Base-by-base conservation (phyloP, 1,140 invertebrate species). In the Bombus waltoni region DNA sequence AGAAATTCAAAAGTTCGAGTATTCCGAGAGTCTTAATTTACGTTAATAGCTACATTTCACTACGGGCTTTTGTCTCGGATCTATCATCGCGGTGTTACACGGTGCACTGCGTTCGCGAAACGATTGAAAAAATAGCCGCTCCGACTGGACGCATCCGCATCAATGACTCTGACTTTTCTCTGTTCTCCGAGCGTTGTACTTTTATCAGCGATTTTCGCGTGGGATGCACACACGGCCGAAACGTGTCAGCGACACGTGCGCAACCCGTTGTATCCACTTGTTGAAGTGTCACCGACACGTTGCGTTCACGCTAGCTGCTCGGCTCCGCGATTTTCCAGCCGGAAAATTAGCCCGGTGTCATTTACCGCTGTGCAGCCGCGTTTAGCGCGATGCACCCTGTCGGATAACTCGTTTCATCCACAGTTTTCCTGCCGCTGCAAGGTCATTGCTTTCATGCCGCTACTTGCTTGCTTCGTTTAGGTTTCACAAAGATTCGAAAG, bases 291-390 rank as follows among this genome's bases (percentile, higher is more conserved):
- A 91, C 77, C 74, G 87, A 84, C 90, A 91, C 85, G 87, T 86
- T 90, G 83, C 89, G 80, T 86, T 88, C 74, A 88, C 87, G 89
- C 73, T 80, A 72, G 53, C 81, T 87, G 81, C 57, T 47, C 75
- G n/a, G 22, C 81, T 85, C 86, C 88, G 93, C 85, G 92, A 93
- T 93, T 93, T 92, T 92, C 93, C 90, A 89, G 84, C 88, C 89
- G 93, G 93, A 93, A 94, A 94, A 94, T 94, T 93, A 92, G 90
- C 88, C 82, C 71, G 76, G 78, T 86, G 91, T 89, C 88, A 91
- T 90, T 89, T 87, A 89, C 91, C 87, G 82, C 85, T 88, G 91
- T 81, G 80, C 86, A 73, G 22, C 47, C 18, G 15, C 42, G 76
- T 70, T 87, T 62, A 57, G 47, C 82, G 75, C 72, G 70, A 76